phyloP scores from a whole-genome alignment of 2,888 invertebrate species.

The Torymus auratus region DNA sequence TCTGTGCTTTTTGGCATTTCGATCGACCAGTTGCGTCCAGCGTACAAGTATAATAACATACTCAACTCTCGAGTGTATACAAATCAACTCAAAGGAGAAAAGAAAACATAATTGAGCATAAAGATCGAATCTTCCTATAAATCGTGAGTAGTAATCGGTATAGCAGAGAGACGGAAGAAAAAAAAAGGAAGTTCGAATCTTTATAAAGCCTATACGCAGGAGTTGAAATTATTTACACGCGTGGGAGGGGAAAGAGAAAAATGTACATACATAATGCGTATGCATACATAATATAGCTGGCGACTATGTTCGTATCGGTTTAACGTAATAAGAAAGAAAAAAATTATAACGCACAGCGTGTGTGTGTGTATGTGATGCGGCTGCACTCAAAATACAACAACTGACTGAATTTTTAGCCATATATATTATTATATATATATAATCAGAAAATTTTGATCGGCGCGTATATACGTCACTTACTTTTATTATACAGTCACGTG shows the following conservation, averaged over 20 bases:
- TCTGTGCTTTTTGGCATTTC: slow-evolving; percentile 71
- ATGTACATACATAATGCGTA: slow-evolving; percentile 1
- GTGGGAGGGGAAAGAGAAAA: slow-evolving; percentile 29
- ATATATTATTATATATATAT: too few species aligned
- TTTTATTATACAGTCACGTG: slow-evolving; percentile 17
- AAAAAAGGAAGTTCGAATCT: too few species aligned
- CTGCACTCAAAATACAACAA: too few species aligned
- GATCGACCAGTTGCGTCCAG: slow-evolving; percentile 68
- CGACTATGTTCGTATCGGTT: too few species aligned
- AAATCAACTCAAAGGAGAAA: slow-evolving; percentile 9
- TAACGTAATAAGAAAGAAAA: too few species aligned
- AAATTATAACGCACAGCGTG: too few species aligned
- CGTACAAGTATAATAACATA: slow-evolving; percentile 34
- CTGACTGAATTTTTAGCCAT: too few species aligned
- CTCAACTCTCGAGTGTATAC: slow-evolving; percentile 47
- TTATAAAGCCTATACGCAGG: slow-evolving; percentile 27
- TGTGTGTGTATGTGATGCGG: too few species aligned
- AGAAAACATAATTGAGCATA: slow-evolving; percentile 11
- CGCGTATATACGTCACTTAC: background rate
- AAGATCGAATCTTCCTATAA: too few species aligned
- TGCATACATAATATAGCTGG: too few species aligned
- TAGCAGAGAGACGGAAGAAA: too few species aligned
- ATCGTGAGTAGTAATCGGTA: too few species aligned
- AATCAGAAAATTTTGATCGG: background rate
- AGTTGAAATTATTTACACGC: slow-evolving; percentile 48